Percentiles rank a stretch among this genome's conserved stretches.
Conservation (phyloP, 1,140 invertebrate genomes). For the Lordiphosa stackelbergi region DNA sequence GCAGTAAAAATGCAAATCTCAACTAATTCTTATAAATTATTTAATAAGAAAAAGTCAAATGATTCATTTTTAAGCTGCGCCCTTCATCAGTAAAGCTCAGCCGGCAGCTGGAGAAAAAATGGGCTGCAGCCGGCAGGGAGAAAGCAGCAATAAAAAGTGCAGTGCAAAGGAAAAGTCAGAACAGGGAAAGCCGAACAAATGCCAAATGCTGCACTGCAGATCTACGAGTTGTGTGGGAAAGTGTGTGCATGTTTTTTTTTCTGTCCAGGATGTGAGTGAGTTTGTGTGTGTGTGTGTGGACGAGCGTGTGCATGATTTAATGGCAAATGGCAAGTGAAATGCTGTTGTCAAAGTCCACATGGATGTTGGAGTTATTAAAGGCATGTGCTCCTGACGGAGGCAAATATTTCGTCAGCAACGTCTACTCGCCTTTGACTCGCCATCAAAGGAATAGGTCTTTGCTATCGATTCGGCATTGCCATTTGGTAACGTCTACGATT, state of each 20-base stretch:
- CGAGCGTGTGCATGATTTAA: conserved; percentile 36
- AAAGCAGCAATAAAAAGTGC: conserved; percentile 36
- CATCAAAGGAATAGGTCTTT: no score
- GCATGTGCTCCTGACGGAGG: conserved; percentile 19
- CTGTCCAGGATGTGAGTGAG: background rate
- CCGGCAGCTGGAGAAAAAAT: conserved; percentile 46
- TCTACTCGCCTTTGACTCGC: no score
- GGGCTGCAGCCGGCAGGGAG: conserved; percentile 13
- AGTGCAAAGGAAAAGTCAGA: conserved; percentile 27
- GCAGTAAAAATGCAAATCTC: conserved; percentile 70
- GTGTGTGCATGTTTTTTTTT: conserved; percentile 4
- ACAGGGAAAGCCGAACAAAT: conserved; percentile 26
- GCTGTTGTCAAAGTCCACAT: conserved; percentile 42
- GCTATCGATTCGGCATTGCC: no score
- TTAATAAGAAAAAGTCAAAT: conserved; percentile 76
- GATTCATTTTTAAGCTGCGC: conserved; percentile 74
- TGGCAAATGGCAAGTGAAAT: conserved; percentile 41
- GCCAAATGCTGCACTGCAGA: conserved; percentile 18
- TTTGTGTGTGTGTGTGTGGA: conserved; percentile 14
- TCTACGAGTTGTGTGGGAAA: background rate
- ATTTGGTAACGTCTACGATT: no score
- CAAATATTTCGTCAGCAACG: no score
- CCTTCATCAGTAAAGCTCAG: conserved; percentile 73
- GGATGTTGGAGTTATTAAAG: conserved; percentile 12
- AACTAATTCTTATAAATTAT: conserved; percentile 76